A percentile compares a stretch with the other conserved stretches of the same genome.
Conservation (phyloP, 64 coral and sea anemone species). For the Montipora foliosa region DNA sequence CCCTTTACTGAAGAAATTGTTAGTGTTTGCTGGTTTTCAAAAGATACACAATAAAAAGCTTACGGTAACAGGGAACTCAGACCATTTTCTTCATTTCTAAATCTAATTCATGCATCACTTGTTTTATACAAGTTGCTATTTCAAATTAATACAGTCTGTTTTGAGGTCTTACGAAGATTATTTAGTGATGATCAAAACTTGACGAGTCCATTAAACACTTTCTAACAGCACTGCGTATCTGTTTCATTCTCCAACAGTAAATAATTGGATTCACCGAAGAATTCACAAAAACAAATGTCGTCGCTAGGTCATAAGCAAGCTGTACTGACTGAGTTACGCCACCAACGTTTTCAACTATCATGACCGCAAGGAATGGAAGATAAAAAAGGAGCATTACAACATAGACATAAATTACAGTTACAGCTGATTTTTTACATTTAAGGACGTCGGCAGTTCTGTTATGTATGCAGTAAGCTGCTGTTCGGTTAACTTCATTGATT, state of each 20-base stretch:
- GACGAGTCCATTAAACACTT: background rate
- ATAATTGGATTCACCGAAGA: constrained; percentile 56
- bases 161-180: too few species aligned
- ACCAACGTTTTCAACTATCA: constrained; percentile 23
- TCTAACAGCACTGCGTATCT: constrained; percentile 12
- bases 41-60: too few species aligned
- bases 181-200: too few species aligned
- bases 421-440: constrained; percentile 28
- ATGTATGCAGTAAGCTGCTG: background rate
- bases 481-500: constrained; percentile 2
- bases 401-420: constrained; percentile 18
- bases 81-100: too few species aligned
- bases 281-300: constrained; percentile 51
- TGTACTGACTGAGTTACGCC: constrained; percentile 12
- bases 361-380: constrained; percentile 21
- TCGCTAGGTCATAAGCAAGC: constrained; percentile 32
- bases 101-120: too few species aligned
- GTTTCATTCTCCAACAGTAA: constrained; percentile 49
- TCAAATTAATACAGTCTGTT: too few species aligned
- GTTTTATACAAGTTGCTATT: too few species aligned
- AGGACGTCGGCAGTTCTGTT: background rate
- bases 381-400: constrained; percentile 32
- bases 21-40: too few species aligned
- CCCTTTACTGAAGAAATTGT: too few species aligned
- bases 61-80: too few species aligned